A percentile compares a stretch with the other conserved stretches of the same genome.
Conservation (phyloP, 1,140 invertebrate genomes). For the Aphelinus certus region DNA sequence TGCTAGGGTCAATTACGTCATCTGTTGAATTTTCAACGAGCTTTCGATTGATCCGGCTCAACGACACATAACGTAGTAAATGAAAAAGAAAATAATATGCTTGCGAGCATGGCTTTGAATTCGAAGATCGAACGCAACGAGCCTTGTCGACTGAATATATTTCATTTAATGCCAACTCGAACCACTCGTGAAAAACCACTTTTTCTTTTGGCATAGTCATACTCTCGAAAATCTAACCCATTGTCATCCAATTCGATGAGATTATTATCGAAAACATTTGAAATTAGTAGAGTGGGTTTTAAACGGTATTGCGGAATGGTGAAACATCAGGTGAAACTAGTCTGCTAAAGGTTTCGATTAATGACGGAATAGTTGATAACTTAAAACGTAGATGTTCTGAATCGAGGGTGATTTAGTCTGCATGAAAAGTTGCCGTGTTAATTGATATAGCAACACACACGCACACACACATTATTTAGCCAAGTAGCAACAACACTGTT, state of each 20-base stretch:
- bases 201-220: too few species aligned
- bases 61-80: too few species aligned
- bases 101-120: too few species aligned
- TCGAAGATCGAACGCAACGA: not conserved
- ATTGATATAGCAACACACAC: constrained; percentile 33
- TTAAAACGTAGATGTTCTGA: constrained; percentile 46
- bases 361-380: constrained; percentile 54
- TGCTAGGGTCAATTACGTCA: too few species aligned
- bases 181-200: constrained; percentile 1
- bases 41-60: too few species aligned
- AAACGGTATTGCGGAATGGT: too few species aligned
- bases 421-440: constrained; percentile 41
- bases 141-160: constrained; percentile 15
- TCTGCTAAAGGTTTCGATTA: constrained; percentile 49
- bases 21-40: too few species aligned
- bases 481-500: constrained; percentile 38
- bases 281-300: too few species aligned
- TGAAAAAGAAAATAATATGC: too few species aligned
- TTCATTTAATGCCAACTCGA: constrained; percentile 37
- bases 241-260: too few species aligned
- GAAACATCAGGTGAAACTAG: constrained; percentile 33
- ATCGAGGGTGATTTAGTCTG: constrained; percentile 40
- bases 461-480: constrained; percentile 38
- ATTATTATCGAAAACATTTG: too few species aligned
- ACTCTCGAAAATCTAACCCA: too few species aligned